Evolutionary conservation across 37 sponge, comb jelly and placozoan genomes (phyloP).

Genomic region (Oscarella lobularis): DNA sequence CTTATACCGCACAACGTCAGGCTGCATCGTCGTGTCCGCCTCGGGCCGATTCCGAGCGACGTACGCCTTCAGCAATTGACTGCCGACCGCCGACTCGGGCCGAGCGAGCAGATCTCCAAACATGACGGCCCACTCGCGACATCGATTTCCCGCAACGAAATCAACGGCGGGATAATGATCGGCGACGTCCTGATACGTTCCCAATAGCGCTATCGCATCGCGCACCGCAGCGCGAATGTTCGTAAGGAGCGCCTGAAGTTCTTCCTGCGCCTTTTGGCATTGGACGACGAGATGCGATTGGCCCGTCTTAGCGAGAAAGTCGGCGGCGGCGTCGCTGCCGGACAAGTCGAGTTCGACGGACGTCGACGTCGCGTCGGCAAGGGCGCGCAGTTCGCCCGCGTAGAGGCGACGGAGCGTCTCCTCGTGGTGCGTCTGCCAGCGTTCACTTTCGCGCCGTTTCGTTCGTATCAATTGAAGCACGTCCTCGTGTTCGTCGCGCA

Average conservation of each 20-base stretch:
- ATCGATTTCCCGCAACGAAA: background rate
- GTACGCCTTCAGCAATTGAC: background rate
- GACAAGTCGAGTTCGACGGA: background rate
- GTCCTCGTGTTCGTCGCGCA: background rate
- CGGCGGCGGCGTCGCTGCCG: background rate
- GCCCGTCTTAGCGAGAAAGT: background rate
- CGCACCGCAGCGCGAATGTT: constrained; percentile 33
- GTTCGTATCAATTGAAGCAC: background rate
- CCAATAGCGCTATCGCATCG: constrained; percentile 44
- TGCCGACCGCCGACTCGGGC: background rate
- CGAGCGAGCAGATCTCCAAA: background rate
- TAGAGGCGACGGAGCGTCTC: background rate
- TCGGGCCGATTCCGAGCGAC: background rate
- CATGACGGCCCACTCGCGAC: background rate
- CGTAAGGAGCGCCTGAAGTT: constrained; percentile 37
- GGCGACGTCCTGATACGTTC: constrained; percentile 49
- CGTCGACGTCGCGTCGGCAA: background rate
- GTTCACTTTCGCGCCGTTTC: background rate
- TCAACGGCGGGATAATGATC: constrained; percentile 17
- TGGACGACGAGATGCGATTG: background rate
- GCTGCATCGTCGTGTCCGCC: background rate
- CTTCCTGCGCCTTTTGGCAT: constrained; percentile 65
- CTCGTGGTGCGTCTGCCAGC: background rate
- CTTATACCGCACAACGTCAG: background rate
- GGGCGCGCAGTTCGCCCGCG: background rate